Evolutionary conservation across 1,140 invertebrate species (phyloP), one percentile per base, ranked within the genome.

Genomic region (Danaus melanippus): DNA sequence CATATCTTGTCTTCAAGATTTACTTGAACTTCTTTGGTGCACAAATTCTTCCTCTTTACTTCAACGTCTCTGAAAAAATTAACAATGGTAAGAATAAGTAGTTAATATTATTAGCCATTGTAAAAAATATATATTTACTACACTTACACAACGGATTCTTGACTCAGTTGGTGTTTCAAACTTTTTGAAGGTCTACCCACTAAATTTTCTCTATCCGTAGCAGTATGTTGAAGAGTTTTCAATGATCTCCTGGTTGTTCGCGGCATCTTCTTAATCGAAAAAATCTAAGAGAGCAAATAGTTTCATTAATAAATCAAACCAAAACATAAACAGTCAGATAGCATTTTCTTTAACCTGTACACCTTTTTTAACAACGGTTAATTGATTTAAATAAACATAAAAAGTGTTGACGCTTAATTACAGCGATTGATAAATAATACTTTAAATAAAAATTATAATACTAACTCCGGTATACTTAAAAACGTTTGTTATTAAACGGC

Each of bases 201-300:
- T 61, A 92, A 85, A 73, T 92, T 92, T 79, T 92, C 91, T 66
- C 89, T 90, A 63, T 92, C 89, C 10, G 76, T 87, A 48, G 90
- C 90, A 44, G 89, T 79, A 56, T 87, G 89, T 76, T 92, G 91
- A 49, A 92, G 69, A 53, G 87, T 88, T 79, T 91, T 91, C 12
- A 92, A 85, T 46, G 89, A 89, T 79, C 88, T 91, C 66, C 90
- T 75, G 5, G 75, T 73, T 42, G 62, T 71, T 53, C 71, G 71
- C n/a, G 74, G 71, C 50, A 74, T 63, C 42, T 74, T 74, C 76
- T 80, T 50, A 50, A 42, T 46, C 8, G 57, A 64, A 42, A 39
- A 53, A 47, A 21, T 44, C 53, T 55, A 46, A 53, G 46, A 63
- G 12, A 61, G 46, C 56, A 52, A 39, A 12, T 12, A 47, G 42